Base-by-base conservation (phyloP, 2,797 vertebrate genomes). In the Cygnus olor region DNA sequence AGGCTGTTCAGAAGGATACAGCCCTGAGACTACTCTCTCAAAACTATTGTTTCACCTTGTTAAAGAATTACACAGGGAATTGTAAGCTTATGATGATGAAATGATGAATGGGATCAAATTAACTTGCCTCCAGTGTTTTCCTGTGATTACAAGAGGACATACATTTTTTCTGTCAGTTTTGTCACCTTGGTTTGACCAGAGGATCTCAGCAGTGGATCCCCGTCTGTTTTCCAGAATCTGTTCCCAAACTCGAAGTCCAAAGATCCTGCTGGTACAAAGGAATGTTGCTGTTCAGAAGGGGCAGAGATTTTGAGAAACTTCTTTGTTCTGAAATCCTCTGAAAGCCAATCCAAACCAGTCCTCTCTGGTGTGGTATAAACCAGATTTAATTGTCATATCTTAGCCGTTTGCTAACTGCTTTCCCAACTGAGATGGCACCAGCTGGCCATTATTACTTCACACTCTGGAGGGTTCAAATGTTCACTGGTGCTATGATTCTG, bases 381-480 rank as follows among this genome's bases (percentile, higher is more conserved):
- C 74, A 87, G 68, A 68, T 83, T 92, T 83, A 60, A 77, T 53
- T 82, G 61, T 93, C 53, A 2, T 85, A 68, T 92, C 74, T 94
- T 80, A 93, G 61, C 74, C 74, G 51, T 94, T 95, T 89, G 64
- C 57, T 95, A 65, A 82, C 44, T 68, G 17, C 61, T 90, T 84
- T 94, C 83, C 51, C 66, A 54, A 25, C 58, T 64, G 95, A 91
- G 93, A 86, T 86, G 81, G 54, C 90, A 95, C 86, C 92, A 95
- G 84, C 79, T 95, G 90, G 81, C 15, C 76, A 58, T 74, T 92
- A 85, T 83, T 95, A 74, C 71, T 94, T 94, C 90, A 78, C 92
- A 89, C 69, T 95, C 74, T 20, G 28, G n/a, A 89, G 86, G 38
- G 84, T 95, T 94, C 89, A 95, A 82, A 85, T 88, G 81, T 90